Percentiles rank a stretch among this genome's conserved stretches.
Conservation (phyloP, 2,113 vertebrate species). For the Salvator merianae region DNA sequence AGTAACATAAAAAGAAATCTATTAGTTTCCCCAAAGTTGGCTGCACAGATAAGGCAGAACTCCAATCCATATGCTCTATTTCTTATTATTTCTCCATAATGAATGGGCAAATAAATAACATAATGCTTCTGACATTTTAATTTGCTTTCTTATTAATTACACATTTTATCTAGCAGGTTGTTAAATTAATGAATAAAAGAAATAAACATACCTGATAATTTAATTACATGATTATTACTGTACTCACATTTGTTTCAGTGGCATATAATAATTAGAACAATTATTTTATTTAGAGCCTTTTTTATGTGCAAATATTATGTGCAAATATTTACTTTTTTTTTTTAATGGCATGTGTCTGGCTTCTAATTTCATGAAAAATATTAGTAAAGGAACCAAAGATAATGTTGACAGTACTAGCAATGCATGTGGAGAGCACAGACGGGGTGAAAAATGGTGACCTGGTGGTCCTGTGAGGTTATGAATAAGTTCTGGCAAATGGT, state of each 20-base stretch:
- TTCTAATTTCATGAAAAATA: not conserved
- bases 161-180: conserved; percentile 56
- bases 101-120: conserved; percentile 65
- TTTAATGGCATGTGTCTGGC: accelerated
- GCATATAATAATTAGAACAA: conserved; percentile 41
- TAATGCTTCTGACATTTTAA: conserved; percentile 53
- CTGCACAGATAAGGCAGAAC: not conserved
- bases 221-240: conserved; percentile 64
- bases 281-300: conserved; percentile 50
- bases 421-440: not conserved
- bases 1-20: conserved; percentile 35
- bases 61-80: conserved; percentile 4
- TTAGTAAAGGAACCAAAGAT: not conserved
- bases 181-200: conserved; percentile 63
- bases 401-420: not conserved
- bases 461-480: too few relatives aligned
- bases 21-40: conserved; percentile 33
- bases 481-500: too few relatives aligned
- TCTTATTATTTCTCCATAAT: conserved; percentile 56
- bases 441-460: too few relatives aligned
- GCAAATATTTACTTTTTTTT: too few relatives aligned
- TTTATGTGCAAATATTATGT: too few relatives aligned
- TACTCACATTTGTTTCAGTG: conserved; percentile 54
- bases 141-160: conserved; percentile 63
- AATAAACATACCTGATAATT: conserved; percentile 60